These are phyloP conservation scores for Leuctra nigra DNA, from an alignment of 2,888 invertebrate genomes.

Conservation along the genomic window DNA sequence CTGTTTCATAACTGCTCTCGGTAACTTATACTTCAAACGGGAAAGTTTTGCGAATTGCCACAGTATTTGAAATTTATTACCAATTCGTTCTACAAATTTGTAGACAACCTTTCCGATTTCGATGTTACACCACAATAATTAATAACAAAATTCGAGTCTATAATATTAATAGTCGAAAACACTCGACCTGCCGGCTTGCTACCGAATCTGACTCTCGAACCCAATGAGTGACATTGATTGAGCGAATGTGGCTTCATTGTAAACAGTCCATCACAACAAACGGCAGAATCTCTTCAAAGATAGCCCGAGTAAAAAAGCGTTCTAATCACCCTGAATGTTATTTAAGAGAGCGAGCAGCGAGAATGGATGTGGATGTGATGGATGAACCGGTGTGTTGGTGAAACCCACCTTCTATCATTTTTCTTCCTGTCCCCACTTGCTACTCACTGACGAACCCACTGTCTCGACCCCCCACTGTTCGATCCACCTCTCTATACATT, in stretches of 20 bases:
- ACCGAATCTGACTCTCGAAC: not conserved
- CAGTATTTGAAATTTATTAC: too few species aligned
- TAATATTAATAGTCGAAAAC: too few species aligned
- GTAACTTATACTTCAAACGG: too few species aligned
- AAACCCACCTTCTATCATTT: conserved; percentile 18
- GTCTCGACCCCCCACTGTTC: conserved; percentile 19
- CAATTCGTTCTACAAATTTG: too few species aligned
- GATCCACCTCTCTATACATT: conserved; percentile 7
- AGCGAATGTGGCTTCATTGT: not conserved
- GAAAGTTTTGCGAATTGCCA: too few species aligned
- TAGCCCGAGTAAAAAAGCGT: not conserved
- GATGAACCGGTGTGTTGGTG: conserved; percentile 17
- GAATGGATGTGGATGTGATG: too few species aligned
- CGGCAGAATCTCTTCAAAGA: not conserved
- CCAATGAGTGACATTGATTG: not conserved
- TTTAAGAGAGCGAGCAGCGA: not conserved
- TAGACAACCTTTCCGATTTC: too few species aligned
- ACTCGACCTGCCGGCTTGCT: too few species aligned
- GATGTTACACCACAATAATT: too few species aligned
- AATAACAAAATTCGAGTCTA: too few species aligned
- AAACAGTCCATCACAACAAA: not conserved
- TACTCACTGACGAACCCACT: not conserved
- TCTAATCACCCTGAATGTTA: not conserved
- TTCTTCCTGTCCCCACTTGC: conserved; percentile 26
- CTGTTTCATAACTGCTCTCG: too few species aligned